A percentile compares a stretch with the other conserved stretches of the same genome.
Conservation (phyloP, 2,113 vertebrate genomes). For the Pluvianellus socialis region DNA sequence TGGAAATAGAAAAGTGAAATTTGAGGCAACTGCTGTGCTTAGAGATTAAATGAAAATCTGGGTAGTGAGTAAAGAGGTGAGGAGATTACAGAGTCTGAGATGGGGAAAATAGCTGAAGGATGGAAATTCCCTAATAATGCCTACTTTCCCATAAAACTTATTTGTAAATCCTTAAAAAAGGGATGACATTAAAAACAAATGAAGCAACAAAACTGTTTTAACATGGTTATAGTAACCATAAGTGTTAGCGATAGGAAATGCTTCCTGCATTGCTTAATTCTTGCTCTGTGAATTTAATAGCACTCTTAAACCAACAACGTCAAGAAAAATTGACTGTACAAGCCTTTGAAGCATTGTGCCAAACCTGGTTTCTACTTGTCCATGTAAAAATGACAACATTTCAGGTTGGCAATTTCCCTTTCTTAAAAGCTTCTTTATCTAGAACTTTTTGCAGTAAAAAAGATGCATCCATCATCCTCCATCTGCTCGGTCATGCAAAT, state of each 20-base stretch:
- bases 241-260: background rate
- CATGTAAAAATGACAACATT: background rate
- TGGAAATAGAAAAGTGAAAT: background rate
- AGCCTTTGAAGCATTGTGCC: background rate
- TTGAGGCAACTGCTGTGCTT: background rate
- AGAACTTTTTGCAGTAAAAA: background rate
- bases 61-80: background rate
- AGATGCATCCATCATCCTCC: background rate
- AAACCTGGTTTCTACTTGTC: background rate
- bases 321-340: background rate
- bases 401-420: background rate
- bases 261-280: background rate
- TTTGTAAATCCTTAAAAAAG: background rate
- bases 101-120: background rate
- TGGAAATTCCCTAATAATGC: background rate
- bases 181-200: background rate
- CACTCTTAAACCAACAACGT: background rate
- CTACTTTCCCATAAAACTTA: background rate
- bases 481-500: background rate
- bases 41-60: background rate
- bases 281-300: background rate
- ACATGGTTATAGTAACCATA: background rate
- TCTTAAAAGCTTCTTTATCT: background rate
- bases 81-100: background rate
- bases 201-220: background rate